Percentiles rank a stretch among this genome's conserved stretches.
These are phyloP conservation scores for Acridotheres tristis DNA, from an alignment of 2,797 vertebrate genomes.

Conservation along the genomic window DNA sequence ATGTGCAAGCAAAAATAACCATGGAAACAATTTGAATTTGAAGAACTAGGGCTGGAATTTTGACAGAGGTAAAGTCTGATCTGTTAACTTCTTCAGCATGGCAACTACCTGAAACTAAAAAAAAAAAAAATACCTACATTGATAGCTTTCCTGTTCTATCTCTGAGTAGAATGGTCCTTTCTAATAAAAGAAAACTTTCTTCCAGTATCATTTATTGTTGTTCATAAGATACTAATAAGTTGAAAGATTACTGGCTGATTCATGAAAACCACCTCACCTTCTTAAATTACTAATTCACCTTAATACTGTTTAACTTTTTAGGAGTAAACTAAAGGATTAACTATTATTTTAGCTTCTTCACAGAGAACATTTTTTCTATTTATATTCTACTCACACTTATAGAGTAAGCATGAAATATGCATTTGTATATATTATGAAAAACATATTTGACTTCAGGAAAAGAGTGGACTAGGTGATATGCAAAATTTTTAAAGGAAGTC, in stretches of 20 bases:
- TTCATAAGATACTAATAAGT: neutral
- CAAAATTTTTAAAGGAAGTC: neutral
- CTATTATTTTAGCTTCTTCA: neutral
- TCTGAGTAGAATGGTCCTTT: neutral
- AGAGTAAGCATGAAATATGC: neutral
- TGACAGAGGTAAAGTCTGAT: neutral
- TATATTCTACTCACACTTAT: neutral
- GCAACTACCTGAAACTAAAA: neutral
- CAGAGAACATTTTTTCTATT: neutral
- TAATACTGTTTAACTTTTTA: neutral
- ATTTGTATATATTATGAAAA: neutral
- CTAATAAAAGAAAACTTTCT: neutral
- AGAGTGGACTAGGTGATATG: neutral
- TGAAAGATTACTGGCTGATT: neutral
- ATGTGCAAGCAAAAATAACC: neutral
- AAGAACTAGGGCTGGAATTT: neutral
- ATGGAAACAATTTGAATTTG: neutral
- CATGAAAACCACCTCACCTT: neutral
- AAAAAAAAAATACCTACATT: neutral
- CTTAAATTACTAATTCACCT: neutral
- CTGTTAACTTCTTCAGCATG: neutral
- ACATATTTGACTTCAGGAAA: neutral
- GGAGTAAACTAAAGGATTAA: neutral
- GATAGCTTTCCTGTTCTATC: neutral
- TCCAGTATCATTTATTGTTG: neutral